Percentiles rank a stretch among this genome's conserved stretches.
phyloP scores from a whole-genome alignment of 2,797 vertebrate species.

The Octomys mimax region DNA sequence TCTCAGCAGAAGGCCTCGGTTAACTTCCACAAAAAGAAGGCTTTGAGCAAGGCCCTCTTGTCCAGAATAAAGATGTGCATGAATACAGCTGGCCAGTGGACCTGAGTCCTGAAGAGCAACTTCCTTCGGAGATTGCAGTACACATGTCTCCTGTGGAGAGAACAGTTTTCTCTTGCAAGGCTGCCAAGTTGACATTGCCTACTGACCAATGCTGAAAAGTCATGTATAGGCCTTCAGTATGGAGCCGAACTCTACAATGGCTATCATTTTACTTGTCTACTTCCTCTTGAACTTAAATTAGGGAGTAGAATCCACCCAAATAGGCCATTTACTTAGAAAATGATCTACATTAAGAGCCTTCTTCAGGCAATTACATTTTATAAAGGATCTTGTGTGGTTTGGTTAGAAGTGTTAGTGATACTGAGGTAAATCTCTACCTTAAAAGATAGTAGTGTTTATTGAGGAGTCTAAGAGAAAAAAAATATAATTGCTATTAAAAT shows the following conservation, averaged over 20 bases:
- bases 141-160: accelerated
- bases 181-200: accelerated
- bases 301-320: background rate
- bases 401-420: background rate
- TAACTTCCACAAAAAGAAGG: background rate
- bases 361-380: background rate
- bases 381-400: background rate
- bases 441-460: accelerated
- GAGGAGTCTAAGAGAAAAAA: background rate
- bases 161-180: background rate
- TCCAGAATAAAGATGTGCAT: background rate
- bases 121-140: background rate
- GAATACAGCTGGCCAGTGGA: accelerated
- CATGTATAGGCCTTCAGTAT: background rate
- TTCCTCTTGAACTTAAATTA: constrained; percentile 19
- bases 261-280: background rate
- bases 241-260: background rate
- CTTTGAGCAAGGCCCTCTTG: background rate
- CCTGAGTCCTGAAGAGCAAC: background rate
- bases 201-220: background rate
- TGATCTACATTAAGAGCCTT: background rate
- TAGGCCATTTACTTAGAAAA: background rate
- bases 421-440: background rate
- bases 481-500: too few species aligned
- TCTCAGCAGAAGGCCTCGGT: background rate